Base-by-base conservation (phyloP, 2,888 invertebrate genomes). In the Sarcophaga rosellei region DNA sequence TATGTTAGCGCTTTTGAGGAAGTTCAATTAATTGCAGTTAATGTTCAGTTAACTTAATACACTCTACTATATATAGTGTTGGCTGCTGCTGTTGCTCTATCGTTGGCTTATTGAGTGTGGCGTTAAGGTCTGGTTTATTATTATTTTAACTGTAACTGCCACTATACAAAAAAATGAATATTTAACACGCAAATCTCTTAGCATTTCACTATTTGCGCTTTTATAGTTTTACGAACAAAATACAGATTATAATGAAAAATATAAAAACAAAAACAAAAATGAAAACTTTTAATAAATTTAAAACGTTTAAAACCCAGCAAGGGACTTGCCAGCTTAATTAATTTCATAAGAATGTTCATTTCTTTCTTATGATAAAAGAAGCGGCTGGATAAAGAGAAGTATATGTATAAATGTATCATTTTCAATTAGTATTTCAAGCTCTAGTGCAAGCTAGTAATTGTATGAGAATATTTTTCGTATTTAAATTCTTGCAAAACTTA, bases 11-110 rank as follows among this genome's bases (percentile, higher is more conserved):
- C 76, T 78, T 87, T 89, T 90, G 88, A 89, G 91, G 90, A 91
- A 91, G 91, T 91, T 91, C 90, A 91, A 91, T 91, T 91, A 91
- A 89, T 91, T 90, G 89, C 90, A 89, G 81, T 81, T 86, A 86
- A 86, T 86, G 84, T 86, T 86, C 86, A 84, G 86, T 86, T 86
- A 86, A 72, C 84, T 84, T 81, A 75, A 80, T 68, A 68, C 72
- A 80, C 75, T 76, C 66, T 62, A 15, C 5, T 53, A 17, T 12
- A 15, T 3, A 15, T 53, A 53, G 17, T 53, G 12, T 53, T 53
- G 1, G 23, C 20, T 59, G 12, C n/a, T 45, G 44, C 21, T 62
- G 47, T 6, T 69, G n/a, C 44, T 17, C 2, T 68, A 17, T 17
- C 12, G 35, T 17, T 17, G 10, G n/a, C 45, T 45, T 45, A 17